Conservation (phyloP, 2,888 invertebrate species). For the Branchellion lobata region DNA sequence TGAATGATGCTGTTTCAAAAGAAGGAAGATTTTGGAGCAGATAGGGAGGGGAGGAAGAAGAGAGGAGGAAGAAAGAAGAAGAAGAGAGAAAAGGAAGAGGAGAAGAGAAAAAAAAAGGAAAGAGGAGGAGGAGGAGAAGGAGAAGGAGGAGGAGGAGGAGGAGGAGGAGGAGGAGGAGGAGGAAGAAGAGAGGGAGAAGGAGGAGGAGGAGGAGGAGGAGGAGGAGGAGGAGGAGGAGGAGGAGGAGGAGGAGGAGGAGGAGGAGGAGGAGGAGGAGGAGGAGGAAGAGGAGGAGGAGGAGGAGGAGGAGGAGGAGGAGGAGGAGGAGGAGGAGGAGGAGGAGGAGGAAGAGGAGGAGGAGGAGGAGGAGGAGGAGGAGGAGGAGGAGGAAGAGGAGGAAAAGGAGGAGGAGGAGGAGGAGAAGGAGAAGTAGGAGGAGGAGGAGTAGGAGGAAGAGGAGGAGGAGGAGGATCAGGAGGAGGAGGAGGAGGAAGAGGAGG, state of each 20-base stretch:
- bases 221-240: neutral
- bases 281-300: neutral
- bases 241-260: neutral
- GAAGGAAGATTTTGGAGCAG: neutral
- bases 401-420: conserved; percentile 6
- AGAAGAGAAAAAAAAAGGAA: neutral
- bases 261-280: neutral
- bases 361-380: neutral
- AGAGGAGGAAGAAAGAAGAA: neutral
- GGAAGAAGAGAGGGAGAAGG: neutral
- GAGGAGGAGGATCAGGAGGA: too few species aligned
- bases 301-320: neutral
- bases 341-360: neutral
- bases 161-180: neutral
- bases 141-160: neutral
- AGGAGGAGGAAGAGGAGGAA: neutral
- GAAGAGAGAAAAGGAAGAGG: neutral
- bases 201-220: neutral
- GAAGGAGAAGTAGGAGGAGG: too few species aligned
- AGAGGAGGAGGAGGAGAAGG: neutral
- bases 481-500: neutral
- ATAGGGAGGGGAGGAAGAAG: neutral
- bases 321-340: neutral
- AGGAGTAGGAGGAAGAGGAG: too few species aligned
- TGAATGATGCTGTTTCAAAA: neutral